These are phyloP conservation scores for Catostomus latipinnis DNA, from an alignment of 2,797 vertebrate species.

Conservation along the genomic window DNA sequence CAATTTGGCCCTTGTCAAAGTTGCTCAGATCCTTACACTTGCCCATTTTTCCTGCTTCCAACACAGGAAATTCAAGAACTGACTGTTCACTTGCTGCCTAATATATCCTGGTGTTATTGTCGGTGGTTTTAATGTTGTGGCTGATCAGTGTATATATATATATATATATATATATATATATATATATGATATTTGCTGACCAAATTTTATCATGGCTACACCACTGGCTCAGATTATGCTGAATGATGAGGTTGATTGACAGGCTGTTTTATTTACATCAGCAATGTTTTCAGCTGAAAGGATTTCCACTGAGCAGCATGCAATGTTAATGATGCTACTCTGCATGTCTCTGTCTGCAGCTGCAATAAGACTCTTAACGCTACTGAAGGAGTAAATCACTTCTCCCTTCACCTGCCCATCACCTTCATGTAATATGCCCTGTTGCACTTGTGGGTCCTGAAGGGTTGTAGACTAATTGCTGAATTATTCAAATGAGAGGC, in stretches of 20 bases:
- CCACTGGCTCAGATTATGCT: not conserved
- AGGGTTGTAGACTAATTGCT: conserved; percentile 38
- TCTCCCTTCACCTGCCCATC: conserved; percentile 51
- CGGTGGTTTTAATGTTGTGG: too few species aligned
- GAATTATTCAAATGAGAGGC: conserved; percentile 36
- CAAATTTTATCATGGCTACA: too few species aligned
- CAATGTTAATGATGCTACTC: conserved; percentile 44
- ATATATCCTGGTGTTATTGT: too few species aligned
- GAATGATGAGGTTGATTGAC: conserved; percentile 48
- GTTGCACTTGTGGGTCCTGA: conserved; percentile 31
- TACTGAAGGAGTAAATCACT: conserved; percentile 48
- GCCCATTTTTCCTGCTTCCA: too few species aligned
- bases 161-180: not conserved
- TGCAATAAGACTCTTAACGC: conserved; percentile 48
- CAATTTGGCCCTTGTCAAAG: too few species aligned
- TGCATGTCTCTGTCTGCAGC: conserved; percentile 24
- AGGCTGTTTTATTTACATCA: conserved; percentile 47
- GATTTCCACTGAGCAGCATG: conserved; percentile 25
- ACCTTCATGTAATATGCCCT: conserved; percentile 42
- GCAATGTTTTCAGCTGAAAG: conserved; percentile 41
- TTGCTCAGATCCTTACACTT: too few species aligned
- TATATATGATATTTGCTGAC: too few species aligned
- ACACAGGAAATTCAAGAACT: too few species aligned
- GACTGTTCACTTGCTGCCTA: too few species aligned
- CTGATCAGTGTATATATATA: not conserved